Percentiles rank a stretch among this genome's conserved stretches.
Evolutionary conservation across 2,888 invertebrate genomes (phyloP).

Genomic region (Hipparchia sbordonii): DNA sequence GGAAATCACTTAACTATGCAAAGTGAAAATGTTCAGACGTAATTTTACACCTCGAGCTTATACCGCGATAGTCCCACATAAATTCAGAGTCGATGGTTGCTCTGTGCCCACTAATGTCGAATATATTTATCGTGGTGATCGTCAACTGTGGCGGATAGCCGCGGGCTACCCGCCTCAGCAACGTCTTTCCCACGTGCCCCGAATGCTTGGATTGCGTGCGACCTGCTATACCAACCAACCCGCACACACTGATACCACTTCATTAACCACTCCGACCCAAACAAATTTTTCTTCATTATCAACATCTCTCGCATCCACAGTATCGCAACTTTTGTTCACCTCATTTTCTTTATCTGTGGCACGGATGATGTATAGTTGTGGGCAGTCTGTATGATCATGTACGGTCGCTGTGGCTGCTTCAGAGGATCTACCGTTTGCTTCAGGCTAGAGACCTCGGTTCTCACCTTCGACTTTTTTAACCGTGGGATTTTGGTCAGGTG

Average conservation of each 20-base stretch:
- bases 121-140: slow-evolving; percentile 79
- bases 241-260: slow-evolving; percentile 57
- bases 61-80: slow-evolving; percentile 49
- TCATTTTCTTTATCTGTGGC: slow-evolving; percentile 56
- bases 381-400: slow-evolving; percentile 54
- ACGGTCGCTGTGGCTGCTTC: slow-evolving; percentile 71
- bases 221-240: slow-evolving; percentile 66
- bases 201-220: slow-evolving; percentile 81
- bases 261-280: slow-evolving; percentile 50
- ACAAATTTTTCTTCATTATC: slow-evolving; percentile 27
- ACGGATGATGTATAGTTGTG: slow-evolving; percentile 45
- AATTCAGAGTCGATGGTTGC: slow-evolving; percentile 51
- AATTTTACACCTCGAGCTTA: slow-evolving; percentile 35
- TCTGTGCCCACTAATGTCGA: slow-evolving; percentile 73
- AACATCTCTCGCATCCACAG: slow-evolving; percentile 45
- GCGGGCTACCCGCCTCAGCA: slow-evolving; percentile 70
- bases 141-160: slow-evolving; percentile 77
- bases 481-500: slow-evolving; percentile 73
- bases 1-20: slow-evolving; percentile 28
- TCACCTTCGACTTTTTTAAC: slow-evolving; percentile 73
- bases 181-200: slow-evolving; percentile 78
- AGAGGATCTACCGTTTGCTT: slow-evolving; percentile 80
- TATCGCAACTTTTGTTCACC: slow-evolving; percentile 43
- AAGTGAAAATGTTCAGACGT: slow-evolving; percentile 32
- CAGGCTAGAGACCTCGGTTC: slow-evolving; percentile 70